phyloP scores from a whole-genome alignment of 2,888 invertebrate genomes.

The Masnerella sp. region DNA sequence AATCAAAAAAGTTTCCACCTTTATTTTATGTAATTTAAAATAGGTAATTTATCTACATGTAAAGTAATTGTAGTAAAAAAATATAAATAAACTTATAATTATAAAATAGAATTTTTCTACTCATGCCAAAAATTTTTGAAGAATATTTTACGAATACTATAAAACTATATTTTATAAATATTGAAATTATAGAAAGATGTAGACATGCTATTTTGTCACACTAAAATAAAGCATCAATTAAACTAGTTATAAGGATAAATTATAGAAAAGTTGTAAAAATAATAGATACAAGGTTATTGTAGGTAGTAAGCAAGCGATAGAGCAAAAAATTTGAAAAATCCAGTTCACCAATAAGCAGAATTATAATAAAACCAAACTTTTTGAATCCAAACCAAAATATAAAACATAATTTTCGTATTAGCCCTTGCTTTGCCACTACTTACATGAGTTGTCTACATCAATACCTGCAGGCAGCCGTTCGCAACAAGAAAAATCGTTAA shows the following conservation, averaged over 20 bases:
- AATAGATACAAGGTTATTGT: background rate
- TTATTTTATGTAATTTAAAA: too few species aligned
- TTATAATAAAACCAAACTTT: constrained; percentile 23
- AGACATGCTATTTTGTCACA: background rate
- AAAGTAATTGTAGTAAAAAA: too few species aligned
- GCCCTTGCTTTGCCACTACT: constrained; percentile 73
- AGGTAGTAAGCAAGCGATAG: constrained; percentile 42
- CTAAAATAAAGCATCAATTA: too few species aligned
- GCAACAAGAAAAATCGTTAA: constrained; percentile 75
- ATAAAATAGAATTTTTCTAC: too few species aligned
- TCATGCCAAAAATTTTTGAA: too few species aligned
- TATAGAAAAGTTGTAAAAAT: background rate
- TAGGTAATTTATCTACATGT: too few species aligned
- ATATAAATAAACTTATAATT: too few species aligned
- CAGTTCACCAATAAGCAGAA: background rate
- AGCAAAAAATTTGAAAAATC: constrained; percentile 15
- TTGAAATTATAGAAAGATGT: background rate
- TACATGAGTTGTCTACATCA: constrained; percentile 78
- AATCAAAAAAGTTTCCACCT: too few species aligned
- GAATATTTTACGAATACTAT: background rate
- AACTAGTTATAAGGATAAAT: background rate
- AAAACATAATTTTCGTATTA: constrained; percentile 61
- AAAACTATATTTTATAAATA: background rate
- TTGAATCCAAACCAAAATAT: constrained; percentile 34
- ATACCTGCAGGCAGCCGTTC: constrained; percentile 78